These are phyloP conservation scores for Liopterus haemorrhoidalis DNA, from an alignment of 2,888 invertebrate genomes.

Conservation along the genomic window DNA sequence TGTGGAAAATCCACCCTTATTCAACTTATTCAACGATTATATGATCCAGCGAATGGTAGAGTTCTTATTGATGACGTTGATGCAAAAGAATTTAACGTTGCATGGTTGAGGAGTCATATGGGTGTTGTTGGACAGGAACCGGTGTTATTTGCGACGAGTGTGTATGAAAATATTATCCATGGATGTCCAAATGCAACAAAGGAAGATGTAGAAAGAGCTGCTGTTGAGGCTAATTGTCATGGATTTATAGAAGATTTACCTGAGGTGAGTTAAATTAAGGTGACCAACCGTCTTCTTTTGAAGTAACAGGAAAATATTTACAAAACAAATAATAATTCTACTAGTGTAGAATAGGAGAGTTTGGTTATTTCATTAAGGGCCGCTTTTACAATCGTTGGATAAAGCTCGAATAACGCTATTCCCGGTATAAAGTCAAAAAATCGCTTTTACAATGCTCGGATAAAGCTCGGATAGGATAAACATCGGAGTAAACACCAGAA, in stretches of 20 bases:
- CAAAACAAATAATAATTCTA: too few species aligned
- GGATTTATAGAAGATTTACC: slow-evolving; percentile 69
- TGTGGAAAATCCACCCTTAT: slow-evolving; percentile 79
- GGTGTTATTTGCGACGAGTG: slow-evolving; percentile 73
- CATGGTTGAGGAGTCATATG: slow-evolving; percentile 68
- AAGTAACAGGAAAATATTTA: too few species aligned
- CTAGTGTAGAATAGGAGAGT: too few species aligned
- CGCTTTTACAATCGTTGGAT: too few species aligned
- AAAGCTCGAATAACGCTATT: too few species aligned
- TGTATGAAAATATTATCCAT: slow-evolving; percentile 68
- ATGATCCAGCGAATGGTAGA: slow-evolving; percentile 56
- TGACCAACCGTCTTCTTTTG: too few species aligned
- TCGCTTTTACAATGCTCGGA: too few species aligned
- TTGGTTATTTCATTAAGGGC: too few species aligned
- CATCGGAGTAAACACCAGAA: too few species aligned
- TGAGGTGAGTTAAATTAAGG: too few species aligned
- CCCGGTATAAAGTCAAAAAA: too few species aligned
- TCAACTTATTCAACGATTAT: slow-evolving; percentile 69
- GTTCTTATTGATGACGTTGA: slow-evolving; percentile 58
- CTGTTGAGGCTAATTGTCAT: slow-evolving; percentile 70
- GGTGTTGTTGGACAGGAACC: slow-evolving; percentile 87
- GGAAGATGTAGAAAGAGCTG: slow-evolving; percentile 62
- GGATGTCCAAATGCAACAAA: slow-evolving; percentile 63
- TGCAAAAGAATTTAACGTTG: slow-evolving; percentile 62
- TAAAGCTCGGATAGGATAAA: too few species aligned